A percentile compares a stretch with the other conserved stretches of the same genome.
Conservation (phyloP, 1,140 invertebrate species). For the Scaptomyza montana region DNA sequence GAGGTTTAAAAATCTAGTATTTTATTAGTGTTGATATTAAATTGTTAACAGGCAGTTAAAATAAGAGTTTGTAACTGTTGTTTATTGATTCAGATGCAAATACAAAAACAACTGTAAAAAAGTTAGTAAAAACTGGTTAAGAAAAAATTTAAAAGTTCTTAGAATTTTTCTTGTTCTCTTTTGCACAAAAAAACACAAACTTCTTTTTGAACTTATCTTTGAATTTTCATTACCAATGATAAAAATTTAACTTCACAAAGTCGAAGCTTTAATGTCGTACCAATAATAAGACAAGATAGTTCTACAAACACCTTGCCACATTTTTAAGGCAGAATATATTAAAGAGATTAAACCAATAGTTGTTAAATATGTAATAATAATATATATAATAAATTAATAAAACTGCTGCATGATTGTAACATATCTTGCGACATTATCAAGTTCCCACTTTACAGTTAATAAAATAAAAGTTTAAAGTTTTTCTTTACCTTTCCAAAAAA, state of each 20-base stretch:
- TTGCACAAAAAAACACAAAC: not conserved
- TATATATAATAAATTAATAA: no score
- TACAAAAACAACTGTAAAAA: not conserved
- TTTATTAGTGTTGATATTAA: constrained; percentile 15
- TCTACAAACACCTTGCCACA: no score
- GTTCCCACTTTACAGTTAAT: not conserved
- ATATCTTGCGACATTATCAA: not conserved
- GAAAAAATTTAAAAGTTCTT: not conserved
- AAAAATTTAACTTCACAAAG: not conserved
- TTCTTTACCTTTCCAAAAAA: not conserved
- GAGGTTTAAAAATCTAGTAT: not conserved
- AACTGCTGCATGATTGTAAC: not conserved
- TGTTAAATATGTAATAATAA: no score
- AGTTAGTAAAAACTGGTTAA: not conserved
- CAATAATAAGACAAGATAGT: not conserved
- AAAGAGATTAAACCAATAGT: no score
- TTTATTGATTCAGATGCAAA: constrained; percentile 9
- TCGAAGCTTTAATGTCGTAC: not conserved
- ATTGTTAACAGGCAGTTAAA: constrained; percentile 34
- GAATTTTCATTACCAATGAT: not conserved
- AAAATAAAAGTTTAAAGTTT: not conserved
- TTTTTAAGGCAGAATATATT: no score
- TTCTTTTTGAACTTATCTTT: constrained; percentile 7
- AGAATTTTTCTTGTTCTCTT: not conserved
- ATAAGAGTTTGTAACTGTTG: constrained; percentile 10